Base-by-base conservation (phyloP, 1,140 invertebrate species). In the Ditylenchus dipsaci region DNA sequence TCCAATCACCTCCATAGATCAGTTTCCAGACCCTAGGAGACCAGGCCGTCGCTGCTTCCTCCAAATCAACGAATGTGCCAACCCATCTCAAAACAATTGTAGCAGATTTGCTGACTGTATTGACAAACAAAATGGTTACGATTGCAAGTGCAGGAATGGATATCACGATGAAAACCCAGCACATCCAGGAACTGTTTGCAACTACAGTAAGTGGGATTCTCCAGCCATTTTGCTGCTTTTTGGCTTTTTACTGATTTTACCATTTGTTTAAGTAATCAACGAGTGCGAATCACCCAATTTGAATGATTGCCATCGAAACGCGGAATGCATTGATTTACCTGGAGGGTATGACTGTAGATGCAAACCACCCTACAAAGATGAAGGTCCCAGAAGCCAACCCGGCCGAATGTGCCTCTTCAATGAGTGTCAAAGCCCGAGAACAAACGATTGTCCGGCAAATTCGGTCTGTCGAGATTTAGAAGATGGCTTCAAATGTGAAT, bases 331-430 rank as follows among this genome's bases (percentile, higher is more conserved):
- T 26, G 97, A 97, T 82, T 88, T 87, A 0, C 92, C 91, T 86
- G 93, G 93, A 15, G 89, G 89, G 8, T 97, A 92, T 79, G 88
- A 87, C 47, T 97, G 94, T 76, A 85, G 86, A 3, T 97, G 93
- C 79, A 88, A 88, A 5, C 83, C 88, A 9, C 92, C 92, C 3
- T 90, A 90, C 26, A 88, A 81, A 58, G 84, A 86, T 60, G 79
- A 78, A 65, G 78, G 66, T 42, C 84, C 88, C 88, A 13, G 19
- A n/a, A 57, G 70, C 26, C 23, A 45, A 15, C 88, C 88, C 83
- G 85, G 87, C 38, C 88, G 88, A 60, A 87, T 88, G 71, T 84
- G 85, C 60, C 42, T 59, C 1, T 78, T 59, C 63, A 75, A 75
- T 64, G 74, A 0, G 86, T 72, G 67, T 30, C 21, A 19, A 9